phyloP scores from a whole-genome alignment of 2,888 invertebrate genomes.

The Leptopilina drosophilae region DNA sequence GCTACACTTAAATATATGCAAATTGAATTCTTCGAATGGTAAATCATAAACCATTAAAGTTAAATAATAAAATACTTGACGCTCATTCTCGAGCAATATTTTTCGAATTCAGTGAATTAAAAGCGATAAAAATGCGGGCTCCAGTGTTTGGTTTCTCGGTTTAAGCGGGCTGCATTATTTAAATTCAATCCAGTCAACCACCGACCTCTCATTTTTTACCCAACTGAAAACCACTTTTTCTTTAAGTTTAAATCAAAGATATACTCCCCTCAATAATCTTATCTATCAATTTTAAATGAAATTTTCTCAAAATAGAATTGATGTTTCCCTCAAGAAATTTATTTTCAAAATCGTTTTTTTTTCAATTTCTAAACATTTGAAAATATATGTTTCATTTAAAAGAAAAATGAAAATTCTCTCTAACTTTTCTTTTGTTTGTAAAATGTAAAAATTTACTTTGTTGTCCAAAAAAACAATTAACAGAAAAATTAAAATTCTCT shows the following conservation, averaged over 20 bases:
- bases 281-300: background rate
- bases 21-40: no score
- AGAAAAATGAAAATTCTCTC: no score
- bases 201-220: constrained; percentile 60
- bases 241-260: background rate
- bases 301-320: background rate
- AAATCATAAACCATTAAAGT: background rate
- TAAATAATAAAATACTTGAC: background rate
- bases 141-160: constrained; percentile 64
- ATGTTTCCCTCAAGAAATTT: no score
- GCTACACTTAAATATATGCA: no score
- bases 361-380: no score
- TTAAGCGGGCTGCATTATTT: constrained; percentile 69
- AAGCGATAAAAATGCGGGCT: constrained; percentile 67
- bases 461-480: no score
- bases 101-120: constrained; percentile 70
- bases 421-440: no score
- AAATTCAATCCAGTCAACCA: constrained; percentile 70
- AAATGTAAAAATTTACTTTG: no score
- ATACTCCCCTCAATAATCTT: constrained; percentile 19
- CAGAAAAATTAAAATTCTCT: no score
- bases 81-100: constrained; percentile 61
- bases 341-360: no score
- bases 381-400: no score
- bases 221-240: constrained; percentile 19